Conservation (phyloP, 2,797 vertebrate genomes). For the Sebastes hopkinsi region DNA sequence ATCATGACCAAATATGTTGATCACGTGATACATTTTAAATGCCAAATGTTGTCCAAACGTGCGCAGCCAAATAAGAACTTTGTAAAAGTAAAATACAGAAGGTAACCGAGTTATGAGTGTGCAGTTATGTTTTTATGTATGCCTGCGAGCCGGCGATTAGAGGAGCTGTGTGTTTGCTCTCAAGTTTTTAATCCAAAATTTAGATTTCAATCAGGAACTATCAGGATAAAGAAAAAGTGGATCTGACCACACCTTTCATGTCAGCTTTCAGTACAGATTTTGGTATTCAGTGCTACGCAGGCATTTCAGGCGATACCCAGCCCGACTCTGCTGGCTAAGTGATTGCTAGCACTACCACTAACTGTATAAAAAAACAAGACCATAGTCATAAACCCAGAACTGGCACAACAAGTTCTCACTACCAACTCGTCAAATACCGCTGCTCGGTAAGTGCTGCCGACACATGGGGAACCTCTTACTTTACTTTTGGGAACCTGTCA, state of each 20-base stretch:
- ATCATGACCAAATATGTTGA: not conserved
- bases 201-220: not conserved
- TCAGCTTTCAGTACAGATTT: not conserved
- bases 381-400: not conserved
- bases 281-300: not conserved
- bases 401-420: too few species aligned
- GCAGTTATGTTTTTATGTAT: not conserved
- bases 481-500: too few species aligned
- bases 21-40: not conserved
- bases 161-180: not conserved
- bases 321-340: not conserved
- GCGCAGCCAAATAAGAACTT: not conserved
- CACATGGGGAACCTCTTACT: too few species aligned
- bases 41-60: not conserved
- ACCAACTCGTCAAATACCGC: too few species aligned
- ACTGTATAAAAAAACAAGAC: not conserved
- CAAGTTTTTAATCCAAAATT: not conserved
- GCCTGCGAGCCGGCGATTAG: not conserved
- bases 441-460: too few species aligned
- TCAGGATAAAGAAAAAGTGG: not conserved
- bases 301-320: not conserved
- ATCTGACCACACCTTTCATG: not conserved
- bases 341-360: not conserved
- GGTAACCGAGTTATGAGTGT: not conserved
- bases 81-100: not conserved